phyloP scores from a whole-genome alignment of 2,888 invertebrate genomes.

The Himalopsyche japonica region DNA sequence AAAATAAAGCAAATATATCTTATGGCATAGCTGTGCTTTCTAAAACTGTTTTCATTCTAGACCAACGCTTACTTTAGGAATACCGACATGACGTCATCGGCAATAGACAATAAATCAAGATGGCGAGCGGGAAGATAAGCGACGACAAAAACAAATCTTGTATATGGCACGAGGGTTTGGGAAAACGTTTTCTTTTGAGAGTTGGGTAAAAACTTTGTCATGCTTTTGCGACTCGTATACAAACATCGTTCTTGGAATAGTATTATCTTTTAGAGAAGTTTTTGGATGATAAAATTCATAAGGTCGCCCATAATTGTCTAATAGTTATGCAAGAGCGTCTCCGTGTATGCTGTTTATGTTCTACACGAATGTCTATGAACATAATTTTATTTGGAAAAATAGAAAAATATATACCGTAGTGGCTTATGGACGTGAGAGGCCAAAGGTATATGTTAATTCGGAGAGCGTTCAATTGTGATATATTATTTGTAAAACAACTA shows the following conservation, averaged over 20 bases:
- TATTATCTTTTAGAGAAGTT: not conserved
- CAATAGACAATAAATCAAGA: constrained; percentile 20
- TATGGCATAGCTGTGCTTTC: not conserved
- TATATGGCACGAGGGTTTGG: not conserved
- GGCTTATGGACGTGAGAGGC: no score
- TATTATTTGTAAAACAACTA: no score
- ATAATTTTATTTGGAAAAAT: no score
- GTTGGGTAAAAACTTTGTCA: not conserved
- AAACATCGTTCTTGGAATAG: not conserved
- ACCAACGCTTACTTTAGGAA: not conserved
- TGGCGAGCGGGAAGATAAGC: constrained; percentile 13
- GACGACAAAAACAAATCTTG: not conserved
- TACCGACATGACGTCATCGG: constrained; percentile 14
- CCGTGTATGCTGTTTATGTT: no score
- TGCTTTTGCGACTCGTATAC: not conserved
- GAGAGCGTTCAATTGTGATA: no score
- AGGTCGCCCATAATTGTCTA: no score
- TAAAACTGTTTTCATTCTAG: not conserved
- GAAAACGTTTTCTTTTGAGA: constrained; percentile 1
- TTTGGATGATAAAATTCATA: no score
- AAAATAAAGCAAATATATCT: not conserved
- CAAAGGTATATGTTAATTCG: no score
- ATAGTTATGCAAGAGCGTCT: no score
- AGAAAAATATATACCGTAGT: no score
- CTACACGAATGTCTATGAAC: no score